phyloP scores from a whole-genome alignment of 2,797 vertebrate species.

The Lateolabrax maculatus region DNA sequence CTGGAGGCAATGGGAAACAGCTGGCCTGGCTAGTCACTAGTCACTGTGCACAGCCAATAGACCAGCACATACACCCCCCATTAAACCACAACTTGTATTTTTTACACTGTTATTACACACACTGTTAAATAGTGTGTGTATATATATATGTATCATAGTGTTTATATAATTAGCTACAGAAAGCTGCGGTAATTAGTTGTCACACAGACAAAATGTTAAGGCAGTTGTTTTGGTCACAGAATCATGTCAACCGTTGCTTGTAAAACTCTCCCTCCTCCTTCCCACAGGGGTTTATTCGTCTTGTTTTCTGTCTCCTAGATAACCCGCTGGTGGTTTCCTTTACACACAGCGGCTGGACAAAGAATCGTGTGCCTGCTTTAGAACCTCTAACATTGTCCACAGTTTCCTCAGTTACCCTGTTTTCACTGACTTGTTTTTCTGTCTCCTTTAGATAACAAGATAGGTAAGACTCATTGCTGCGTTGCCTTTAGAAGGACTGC shows the following conservation, averaged over 20 bases:
- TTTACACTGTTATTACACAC: not conserved
- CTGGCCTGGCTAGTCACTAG: no score
- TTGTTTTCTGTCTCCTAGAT: slow-evolving; percentile 44
- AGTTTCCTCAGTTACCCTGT: slow-evolving; percentile 27
- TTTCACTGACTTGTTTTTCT: slow-evolving; percentile 57
- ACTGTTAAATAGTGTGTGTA: not conserved
- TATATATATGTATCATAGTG: no score
- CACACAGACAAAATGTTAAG: not conserved
- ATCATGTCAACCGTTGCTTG: slow-evolving; percentile 6
- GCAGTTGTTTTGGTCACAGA: not conserved
- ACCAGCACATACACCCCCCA: no score
- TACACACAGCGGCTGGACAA: slow-evolving; percentile 16
- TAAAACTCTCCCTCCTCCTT: not conserved
- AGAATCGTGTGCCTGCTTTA: slow-evolving; percentile 42
- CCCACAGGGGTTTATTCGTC: slow-evolving; percentile 13
- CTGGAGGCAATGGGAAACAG: no score
- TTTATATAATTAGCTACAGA: not conserved
- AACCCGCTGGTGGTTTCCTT: slow-evolving; percentile 33
- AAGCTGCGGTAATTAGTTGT: not conserved
- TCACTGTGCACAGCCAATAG: no score
- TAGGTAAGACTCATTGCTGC: slow-evolving; percentile 89
- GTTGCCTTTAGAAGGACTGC: slow-evolving; percentile 94
- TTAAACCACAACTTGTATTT: not conserved
- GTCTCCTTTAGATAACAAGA: slow-evolving; percentile 89
- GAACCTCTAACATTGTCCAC: slow-evolving; percentile 19